Base-by-base conservation (phyloP, 1,140 invertebrate species). In the Gryllus bimaculatus region DNA sequence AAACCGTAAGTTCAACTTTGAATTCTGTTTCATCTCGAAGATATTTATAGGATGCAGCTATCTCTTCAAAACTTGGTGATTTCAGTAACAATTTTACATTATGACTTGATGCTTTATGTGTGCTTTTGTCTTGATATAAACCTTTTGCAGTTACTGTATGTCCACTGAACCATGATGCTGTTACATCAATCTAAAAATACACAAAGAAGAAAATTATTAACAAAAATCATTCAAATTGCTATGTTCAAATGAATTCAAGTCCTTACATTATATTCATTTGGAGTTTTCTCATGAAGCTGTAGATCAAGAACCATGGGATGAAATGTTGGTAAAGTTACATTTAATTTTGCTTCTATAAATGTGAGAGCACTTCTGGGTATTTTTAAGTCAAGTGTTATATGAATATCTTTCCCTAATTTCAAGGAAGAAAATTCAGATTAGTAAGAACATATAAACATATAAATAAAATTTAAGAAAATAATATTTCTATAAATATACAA, bases 161-260 rank as follows among this genome's bases (percentile, higher is more conserved):
- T 4, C 92, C 92, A 79, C 92, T 93, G 83, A 95, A 94, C 93
- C 93, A 94, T 0, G 90, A 89, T 0, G 92, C 92, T 7, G 89
- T 86, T 48, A 93, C 87, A 74, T 92, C 91, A 8, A 94, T 83
- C 86, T 92, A 81, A 47, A 79, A 75, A 76, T 21, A 8, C 73
- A 73, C 78, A 47, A 78, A 47, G 8, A n/a, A 48, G 47, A 8
- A 78, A 75, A 78, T 77, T 49, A 78, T 78, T 47, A 39, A 54
- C 54, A 48, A 20, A 20, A 79, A 18, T 39, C 74, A 75, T 5
- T 4, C 13, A 10, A 21, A 39, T 10, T n/a, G 20, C 2, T 10
- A 15, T 54, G 15, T 78, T 49, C 39, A 18, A 2, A 47, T 77
- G 76, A 76, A 76, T 76, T 13, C 75, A 47, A 81, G 78, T 81